phyloP scores from a whole-genome alignment of 2,113 vertebrate species.

The Saiga tatarica region DNA sequence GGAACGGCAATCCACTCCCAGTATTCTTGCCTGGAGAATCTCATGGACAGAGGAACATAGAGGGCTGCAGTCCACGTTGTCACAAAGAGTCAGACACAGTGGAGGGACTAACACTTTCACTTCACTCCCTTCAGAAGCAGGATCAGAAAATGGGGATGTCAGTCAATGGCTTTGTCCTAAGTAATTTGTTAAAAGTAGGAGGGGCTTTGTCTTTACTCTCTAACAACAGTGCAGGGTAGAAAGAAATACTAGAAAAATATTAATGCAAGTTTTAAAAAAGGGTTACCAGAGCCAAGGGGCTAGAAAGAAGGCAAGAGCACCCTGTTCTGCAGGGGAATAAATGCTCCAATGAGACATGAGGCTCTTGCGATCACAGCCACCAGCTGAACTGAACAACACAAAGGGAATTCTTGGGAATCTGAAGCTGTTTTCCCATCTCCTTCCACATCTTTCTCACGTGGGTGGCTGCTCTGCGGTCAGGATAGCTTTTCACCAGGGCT shows the following conservation, averaged over 20 bases:
- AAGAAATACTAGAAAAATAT: background rate
- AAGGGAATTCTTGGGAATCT: background rate
- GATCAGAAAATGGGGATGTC: background rate
- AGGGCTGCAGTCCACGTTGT: background rate
- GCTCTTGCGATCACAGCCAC: background rate
- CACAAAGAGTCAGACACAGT: background rate
- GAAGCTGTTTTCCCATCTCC: background rate
- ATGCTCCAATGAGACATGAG: background rate
- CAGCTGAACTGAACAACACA: background rate
- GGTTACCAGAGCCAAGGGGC: background rate
- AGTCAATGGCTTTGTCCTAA: background rate
- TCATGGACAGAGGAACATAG: background rate
- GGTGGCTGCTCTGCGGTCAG: background rate
- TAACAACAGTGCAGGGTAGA: background rate
- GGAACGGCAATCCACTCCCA: background rate
- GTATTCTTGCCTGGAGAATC: background rate
- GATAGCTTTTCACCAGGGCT: background rate
- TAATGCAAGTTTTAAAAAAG: background rate
- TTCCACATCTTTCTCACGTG: background rate
- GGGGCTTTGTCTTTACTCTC: background rate
- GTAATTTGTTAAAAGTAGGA: slow-evolving; percentile 29
- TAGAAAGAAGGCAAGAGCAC: background rate
- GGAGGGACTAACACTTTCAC: background rate
- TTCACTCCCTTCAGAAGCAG: background rate
- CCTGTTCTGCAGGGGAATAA: background rate